A percentile compares a stretch with the other conserved stretches of the same genome.
These are phyloP conservation scores for Mayetiola destructor DNA, from an alignment of 2,888 invertebrate genomes.

Conservation along the genomic window DNA sequence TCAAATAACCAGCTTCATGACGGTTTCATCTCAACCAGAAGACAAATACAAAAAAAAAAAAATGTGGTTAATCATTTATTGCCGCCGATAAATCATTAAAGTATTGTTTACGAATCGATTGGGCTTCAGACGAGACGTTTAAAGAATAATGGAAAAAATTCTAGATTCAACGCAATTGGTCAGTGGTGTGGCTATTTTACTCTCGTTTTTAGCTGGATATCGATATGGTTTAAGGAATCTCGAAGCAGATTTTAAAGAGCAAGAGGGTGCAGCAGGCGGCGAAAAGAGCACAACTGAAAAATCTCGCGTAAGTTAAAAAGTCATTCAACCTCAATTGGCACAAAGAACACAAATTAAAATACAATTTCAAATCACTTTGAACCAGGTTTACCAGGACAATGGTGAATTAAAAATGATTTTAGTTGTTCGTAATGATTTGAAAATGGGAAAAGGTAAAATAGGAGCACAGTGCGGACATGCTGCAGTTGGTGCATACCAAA, in stretches of 20 bases:
- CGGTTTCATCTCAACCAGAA: neutral
- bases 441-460: slow-evolving; percentile 91
- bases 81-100: neutral
- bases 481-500: slow-evolving; percentile 73
- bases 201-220: slow-evolving; percentile 35
- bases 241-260: neutral
- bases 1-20: neutral
- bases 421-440: slow-evolving; percentile 75
- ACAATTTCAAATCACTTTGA: neutral
- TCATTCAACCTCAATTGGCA: neutral
- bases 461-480: slow-evolving; percentile 92
- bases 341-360: neutral
- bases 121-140: no score
- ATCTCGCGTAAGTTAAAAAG: neutral
- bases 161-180: slow-evolving; percentile 26
- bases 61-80: neutral
- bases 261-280: slow-evolving; percentile 13
- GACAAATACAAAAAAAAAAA: no score
- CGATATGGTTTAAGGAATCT: slow-evolving; percentile 28
- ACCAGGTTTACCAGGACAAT: slow-evolving; percentile 24
- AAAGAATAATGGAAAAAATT: neutral
- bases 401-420: slow-evolving; percentile 67
- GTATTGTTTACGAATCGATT: neutral
- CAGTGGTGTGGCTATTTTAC: slow-evolving; percentile 32
- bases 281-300: slow-evolving; percentile 12